Conservation (phyloP, 2,113 vertebrate species). For the Pseudorasbora parva region DNA sequence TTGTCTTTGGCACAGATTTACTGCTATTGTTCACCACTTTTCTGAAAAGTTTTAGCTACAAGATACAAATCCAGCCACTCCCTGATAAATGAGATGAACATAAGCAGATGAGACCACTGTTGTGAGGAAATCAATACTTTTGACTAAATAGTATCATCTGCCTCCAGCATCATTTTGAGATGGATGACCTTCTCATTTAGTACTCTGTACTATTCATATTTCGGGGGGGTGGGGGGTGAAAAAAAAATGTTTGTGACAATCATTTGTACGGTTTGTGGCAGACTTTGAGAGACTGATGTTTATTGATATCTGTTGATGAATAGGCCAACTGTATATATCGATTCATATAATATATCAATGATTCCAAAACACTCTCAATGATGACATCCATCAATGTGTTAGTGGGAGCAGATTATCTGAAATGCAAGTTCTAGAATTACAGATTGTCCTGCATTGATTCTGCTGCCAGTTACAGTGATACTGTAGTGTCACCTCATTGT, state of each 20-base stretch:
- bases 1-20: not conserved
- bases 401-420: not conserved
- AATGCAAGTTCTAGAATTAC: not conserved
- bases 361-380: not conserved
- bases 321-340: not conserved
- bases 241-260: not conserved
- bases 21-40: not conserved
- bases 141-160: not conserved
- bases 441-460: slow-evolving; percentile 6
- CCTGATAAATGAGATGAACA: slow-evolving; percentile 31
- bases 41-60: not conserved
- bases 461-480: slow-evolving; percentile 27
- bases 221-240: not conserved
- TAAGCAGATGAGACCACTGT: slow-evolving; percentile 26
- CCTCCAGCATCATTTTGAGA: slow-evolving; percentile 15
- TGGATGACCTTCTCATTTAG: slow-evolving; percentile 14
- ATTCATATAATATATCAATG: not conserved
- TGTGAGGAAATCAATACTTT: slow-evolving; percentile 25
- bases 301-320: not conserved
- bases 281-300: not conserved
- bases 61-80: slow-evolving; percentile 10
- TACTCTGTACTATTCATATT: not conserved
- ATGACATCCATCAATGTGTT: not conserved
- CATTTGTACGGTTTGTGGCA: not conserved
- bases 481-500: slow-evolving; percentile 28